Percentiles rank a stretch among this genome's conserved stretches.
These are phyloP conservation scores for Drosophila atripex DNA, from an alignment of 2,888 invertebrate genomes.

Conservation along the genomic window DNA sequence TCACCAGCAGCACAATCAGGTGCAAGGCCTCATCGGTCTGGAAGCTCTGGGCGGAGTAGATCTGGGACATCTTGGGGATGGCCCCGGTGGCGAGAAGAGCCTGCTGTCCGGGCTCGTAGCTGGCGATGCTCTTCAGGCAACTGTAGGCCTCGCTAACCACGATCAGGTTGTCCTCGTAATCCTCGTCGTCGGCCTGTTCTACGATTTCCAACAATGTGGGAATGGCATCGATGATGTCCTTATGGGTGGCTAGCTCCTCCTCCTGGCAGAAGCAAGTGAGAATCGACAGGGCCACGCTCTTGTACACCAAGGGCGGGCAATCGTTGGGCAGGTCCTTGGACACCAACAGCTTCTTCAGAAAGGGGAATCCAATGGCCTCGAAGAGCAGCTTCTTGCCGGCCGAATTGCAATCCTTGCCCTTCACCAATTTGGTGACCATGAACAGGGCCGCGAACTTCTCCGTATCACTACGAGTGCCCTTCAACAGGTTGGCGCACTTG, in stretches of 20 bases:
- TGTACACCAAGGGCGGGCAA: conserved; percentile 95
- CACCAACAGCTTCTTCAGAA: conserved; percentile 91
- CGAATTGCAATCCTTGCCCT: conserved; percentile 91
- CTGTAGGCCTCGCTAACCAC: conserved; percentile 94
- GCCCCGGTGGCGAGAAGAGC: conserved; percentile 91
- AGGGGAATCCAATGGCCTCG: conserved; percentile 95
- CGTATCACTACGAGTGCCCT: conserved; percentile 92
- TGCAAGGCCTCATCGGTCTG: conserved; percentile 95
- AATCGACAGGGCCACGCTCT: conserved; percentile 94
- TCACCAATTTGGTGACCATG: conserved; percentile 95
- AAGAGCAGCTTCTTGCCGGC: conserved; percentile 92
- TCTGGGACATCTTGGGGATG: conserved; percentile 92
- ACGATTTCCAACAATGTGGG: conserved; percentile 93
- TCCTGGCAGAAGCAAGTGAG: conserved; percentile 94
- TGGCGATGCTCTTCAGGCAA: conserved; percentile 92
- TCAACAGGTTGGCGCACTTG: conserved; percentile 92
- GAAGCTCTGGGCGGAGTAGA: conserved; percentile 94
- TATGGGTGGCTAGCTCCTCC: conserved; percentile 91
- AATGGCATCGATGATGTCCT: conserved; percentile 92
- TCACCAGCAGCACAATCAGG: conserved; percentile 90
- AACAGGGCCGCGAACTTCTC: conserved; percentile 96
- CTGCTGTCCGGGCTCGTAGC: conserved; percentile 90
- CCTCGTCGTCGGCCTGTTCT: conserved; percentile 92
- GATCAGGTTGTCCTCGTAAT: conserved; percentile 93
- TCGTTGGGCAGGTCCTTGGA: conserved; percentile 92